phyloP scores from a whole-genome alignment of 2,888 invertebrate genomes.

The Megastigmus dorsalis region DNA sequence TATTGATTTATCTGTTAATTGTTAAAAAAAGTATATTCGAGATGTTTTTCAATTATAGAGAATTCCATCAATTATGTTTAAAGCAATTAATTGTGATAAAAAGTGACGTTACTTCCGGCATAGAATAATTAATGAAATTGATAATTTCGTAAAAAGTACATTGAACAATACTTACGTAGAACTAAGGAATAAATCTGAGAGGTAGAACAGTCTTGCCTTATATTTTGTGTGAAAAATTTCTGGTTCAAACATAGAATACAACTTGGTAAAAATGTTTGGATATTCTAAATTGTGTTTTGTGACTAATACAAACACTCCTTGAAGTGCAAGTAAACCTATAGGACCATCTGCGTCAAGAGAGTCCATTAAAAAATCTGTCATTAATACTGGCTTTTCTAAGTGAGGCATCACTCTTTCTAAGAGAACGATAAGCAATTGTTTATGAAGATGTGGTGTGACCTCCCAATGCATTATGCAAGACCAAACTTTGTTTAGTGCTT shows the following conservation, averaged over 20 bases:
- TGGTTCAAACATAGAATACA: slow-evolving; percentile 96
- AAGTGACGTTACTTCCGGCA: not conserved
- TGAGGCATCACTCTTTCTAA: slow-evolving; percentile 89
- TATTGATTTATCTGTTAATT: not conserved
- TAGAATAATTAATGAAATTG: too few relatives aligned
- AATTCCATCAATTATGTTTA: not conserved
- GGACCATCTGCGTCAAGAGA: slow-evolving; percentile 91
- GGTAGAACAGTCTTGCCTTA: slow-evolving; percentile 89
- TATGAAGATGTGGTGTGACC: slow-evolving; percentile 81
- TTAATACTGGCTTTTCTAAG: slow-evolving; percentile 86
- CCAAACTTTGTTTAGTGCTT: slow-evolving; percentile 85
- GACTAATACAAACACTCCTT: slow-evolving; percentile 93
- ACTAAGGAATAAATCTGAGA: slow-evolving; percentile 92
- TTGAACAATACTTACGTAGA: slow-evolving; percentile 89
- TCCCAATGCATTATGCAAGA: slow-evolving; percentile 84
- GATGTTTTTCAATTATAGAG: not conserved
- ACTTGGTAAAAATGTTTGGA: slow-evolving; percentile 94
- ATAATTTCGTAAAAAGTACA: too few relatives aligned
- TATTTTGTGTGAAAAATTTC: slow-evolving; percentile 93
- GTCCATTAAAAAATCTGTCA: slow-evolving; percentile 94
- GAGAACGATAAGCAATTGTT: slow-evolving; percentile 86
- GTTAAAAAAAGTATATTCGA: not conserved
- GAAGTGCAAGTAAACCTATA: slow-evolving; percentile 91
- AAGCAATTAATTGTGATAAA: not conserved
- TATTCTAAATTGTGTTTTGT: slow-evolving; percentile 95